Base-by-base conservation (phyloP, 2,888 invertebrate genomes). In the Stenodema calcarata region DNA sequence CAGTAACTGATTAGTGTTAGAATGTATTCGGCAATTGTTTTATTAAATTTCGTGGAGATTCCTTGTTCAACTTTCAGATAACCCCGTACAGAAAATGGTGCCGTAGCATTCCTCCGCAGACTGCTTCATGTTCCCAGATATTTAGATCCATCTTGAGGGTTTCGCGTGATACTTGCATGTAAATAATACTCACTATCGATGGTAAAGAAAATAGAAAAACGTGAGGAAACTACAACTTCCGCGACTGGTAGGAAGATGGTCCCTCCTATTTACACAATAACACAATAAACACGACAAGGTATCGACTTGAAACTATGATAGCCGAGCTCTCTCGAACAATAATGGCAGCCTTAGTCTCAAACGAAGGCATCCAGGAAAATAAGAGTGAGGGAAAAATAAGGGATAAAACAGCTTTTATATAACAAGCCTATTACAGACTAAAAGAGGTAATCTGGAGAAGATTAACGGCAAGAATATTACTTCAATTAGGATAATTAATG, bases 401-500 rank as follows among this genome's bases (percentile, higher is more conserved):
- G 78, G 73, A 18, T 16, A 44, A 78, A 78, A 78, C 44, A 44
- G 78, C 78, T 78, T 44, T 44, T 44, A 78, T 78, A 78, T 80
- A 80, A 80, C 30, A 54, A 54, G 80, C 54, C 80, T 80, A 80
- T 54, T 80, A 80, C 80, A 80, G 50, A 80, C 80, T 80, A 80
- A 80, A 80, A 80, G 80, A 80, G 80, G 80, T 80, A 80, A 80
- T 80, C 80, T 80, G 80, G 54, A 16, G 50, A 80, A 54, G 80
- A 80, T 54, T 30, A 54, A 80, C 80, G 50, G 54, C 54, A 54
- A 30, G 80, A 80, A 80, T 80, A 80, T 80, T 80, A 80, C 80
- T 80, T 80, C 80, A 80, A 50, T 80, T 80, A 80, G 80, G 50
- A 54, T 80, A 80, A 80, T 80, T 80, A 80, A 80, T 80, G 80